phyloP scores from a whole-genome alignment of 1,140 invertebrate genomes.

The Drosophila bocqueti region DNA sequence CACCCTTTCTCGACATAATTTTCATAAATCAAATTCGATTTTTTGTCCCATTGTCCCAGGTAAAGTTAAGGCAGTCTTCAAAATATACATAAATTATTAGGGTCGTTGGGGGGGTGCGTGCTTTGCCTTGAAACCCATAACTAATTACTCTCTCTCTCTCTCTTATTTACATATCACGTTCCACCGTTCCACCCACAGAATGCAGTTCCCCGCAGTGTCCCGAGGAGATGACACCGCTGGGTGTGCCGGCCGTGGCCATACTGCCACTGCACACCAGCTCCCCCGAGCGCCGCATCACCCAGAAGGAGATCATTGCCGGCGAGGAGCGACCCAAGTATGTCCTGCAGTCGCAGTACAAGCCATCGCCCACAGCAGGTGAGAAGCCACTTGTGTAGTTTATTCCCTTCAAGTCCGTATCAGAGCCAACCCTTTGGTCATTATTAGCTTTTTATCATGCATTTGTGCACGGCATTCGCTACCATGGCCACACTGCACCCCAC shows the following conservation, averaged over 20 bases:
- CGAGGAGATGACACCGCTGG: conserved; percentile 74
- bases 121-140: background rate
- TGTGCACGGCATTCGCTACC: conserved; percentile 24
- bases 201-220: conserved; percentile 76
- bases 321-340: conserved; percentile 85
- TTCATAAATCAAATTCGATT: background rate
- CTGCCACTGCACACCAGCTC: conserved; percentile 81
- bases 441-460: conserved; percentile 31
- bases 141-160: background rate
- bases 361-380: conserved; percentile 61
- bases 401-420: background rate
- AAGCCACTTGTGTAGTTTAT: too few species aligned
- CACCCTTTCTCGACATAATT: background rate
- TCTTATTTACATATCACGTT: conserved; percentile 2
- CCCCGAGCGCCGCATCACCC: conserved; percentile 83
- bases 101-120: background rate
- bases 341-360: conserved; percentile 79
- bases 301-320: conserved; percentile 85
- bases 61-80: background rate
- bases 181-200: conserved; percentile 42
- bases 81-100: too few species aligned
- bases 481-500: conserved; percentile 20
- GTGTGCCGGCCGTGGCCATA: conserved; percentile 79
- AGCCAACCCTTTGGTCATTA: conserved; percentile 32
- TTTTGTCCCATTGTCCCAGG: background rate